Conservation (phyloP, 2,113 vertebrate species). For the Anarhynchus alexandrinus region DNA sequence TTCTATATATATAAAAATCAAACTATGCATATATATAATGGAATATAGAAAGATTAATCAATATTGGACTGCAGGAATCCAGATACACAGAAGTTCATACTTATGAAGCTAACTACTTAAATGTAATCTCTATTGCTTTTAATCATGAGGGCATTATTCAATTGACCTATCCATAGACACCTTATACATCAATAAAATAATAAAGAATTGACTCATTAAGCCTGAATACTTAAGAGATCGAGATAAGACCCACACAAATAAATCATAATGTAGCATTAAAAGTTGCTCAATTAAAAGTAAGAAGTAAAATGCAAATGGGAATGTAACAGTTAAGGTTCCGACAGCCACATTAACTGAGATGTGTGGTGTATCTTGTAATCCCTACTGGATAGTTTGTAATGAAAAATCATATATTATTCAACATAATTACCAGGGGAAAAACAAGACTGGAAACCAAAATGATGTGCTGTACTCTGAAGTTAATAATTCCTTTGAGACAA, state of each 20-base stretch:
- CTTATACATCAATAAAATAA: background rate
- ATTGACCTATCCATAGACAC: background rate
- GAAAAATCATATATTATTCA: constrained; percentile 43
- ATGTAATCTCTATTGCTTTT: background rate
- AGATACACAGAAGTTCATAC: background rate
- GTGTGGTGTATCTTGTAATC: background rate
- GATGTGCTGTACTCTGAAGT: background rate
- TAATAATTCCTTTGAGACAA: constrained; percentile 11
- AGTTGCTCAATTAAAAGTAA: background rate
- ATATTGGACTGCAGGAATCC: background rate
- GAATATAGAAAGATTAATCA: background rate
- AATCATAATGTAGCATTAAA: background rate
- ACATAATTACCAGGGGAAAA: background rate
- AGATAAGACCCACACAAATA: background rate
- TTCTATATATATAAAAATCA: background rate
- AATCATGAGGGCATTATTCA: background rate
- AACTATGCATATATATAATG: background rate
- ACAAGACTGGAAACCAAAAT: background rate
- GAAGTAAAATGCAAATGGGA: background rate
- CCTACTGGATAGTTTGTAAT: background rate
- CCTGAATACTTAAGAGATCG: background rate
- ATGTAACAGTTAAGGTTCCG: background rate
- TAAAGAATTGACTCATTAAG: background rate
- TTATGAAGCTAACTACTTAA: background rate
- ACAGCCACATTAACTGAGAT: background rate